A percentile compares a stretch with the other conserved stretches of the same genome.
These are phyloP conservation scores for Bothrops jararaca DNA, from an alignment of 2,113 vertebrate species.

Conservation along the genomic window DNA sequence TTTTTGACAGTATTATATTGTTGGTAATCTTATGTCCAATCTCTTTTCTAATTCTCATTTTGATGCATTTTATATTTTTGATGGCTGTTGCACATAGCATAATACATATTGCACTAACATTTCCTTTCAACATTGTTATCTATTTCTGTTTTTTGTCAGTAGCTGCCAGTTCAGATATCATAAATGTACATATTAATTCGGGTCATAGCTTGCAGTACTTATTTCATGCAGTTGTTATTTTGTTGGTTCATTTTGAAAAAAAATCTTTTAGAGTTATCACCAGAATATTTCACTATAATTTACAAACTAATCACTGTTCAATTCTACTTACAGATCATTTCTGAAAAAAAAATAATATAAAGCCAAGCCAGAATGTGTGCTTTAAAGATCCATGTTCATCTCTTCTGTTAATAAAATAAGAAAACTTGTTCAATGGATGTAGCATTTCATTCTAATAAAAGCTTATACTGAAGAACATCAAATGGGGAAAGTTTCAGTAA, in stretches of 20 bases:
- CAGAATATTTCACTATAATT: neutral
- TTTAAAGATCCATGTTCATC: neutral
- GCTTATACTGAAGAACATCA: neutral
- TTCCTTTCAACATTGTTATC: too few species aligned
- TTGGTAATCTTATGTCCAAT: neutral
- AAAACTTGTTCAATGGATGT: neutral
- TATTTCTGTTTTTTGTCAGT: neutral
- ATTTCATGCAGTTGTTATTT: neutral
- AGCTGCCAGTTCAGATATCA: neutral
- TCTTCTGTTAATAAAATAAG: neutral
- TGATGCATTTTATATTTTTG: too few species aligned
- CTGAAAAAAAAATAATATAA: neutral
- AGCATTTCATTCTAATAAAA: neutral
- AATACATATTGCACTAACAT: too few species aligned
- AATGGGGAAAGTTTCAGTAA: neutral
- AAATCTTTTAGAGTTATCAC: neutral
- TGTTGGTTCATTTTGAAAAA: neutral
- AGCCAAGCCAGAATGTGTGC: neutral
- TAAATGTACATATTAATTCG: neutral
- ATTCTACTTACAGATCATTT: neutral
- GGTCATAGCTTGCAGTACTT: neutral
- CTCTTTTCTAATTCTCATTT: neutral
- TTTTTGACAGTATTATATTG: neutral
- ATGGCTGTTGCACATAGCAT: too few species aligned
- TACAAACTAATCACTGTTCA: neutral